Evolutionary conservation across 2,888 invertebrate genomes (phyloP), one percentile per base, ranked within the genome.

Genomic region (Schizaphis graminum): DNA sequence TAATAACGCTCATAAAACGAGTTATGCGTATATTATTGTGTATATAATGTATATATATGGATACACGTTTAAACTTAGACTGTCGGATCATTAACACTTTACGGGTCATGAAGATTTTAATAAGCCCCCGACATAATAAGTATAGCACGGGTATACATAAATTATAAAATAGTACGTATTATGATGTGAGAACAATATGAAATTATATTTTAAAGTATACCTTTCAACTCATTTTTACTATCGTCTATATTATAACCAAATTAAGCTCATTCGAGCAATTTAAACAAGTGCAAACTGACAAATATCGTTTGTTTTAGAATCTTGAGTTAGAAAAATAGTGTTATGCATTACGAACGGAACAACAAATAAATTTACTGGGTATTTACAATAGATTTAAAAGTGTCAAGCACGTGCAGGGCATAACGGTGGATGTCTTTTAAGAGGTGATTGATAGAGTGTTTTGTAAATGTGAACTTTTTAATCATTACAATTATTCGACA

Each of bases 31-130:
- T 47, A 53, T 21, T 53, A 53, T 21, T 53, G 3, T 53, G 53
- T 53, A 53, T 21, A 53, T 11, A 11, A 11, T 49, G 21, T 53
- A 53, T 53, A 53, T 53, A 53, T 53, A 53, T 21, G 67, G n/a
- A 77, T 77, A 35, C 16, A n/a, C 35, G 35, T 21, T 67, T 35
- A n/a, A 67, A 77, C 77, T 77, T 41, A 21, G 77, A 77, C 77
- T 77, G 77, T 61, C 7, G 47, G 67, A 49, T 67, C n/a, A 67
- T 67, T 67, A 90, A 67, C 26, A 90, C 90, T 67, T 89, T 89
- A 89, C 57, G 90, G 47, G 67, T 67, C 67, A 47, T 49, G 89
- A n/a, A 28, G 44, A 35, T 77, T 77, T 77, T 77, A 77, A 77
- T 77, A n/a, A 21, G 21, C n/a, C 35, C 35, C 7, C n/a, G 35